phyloP scores from a whole-genome alignment of 2,888 invertebrate genomes.

The Callosobruchus maculatus region DNA sequence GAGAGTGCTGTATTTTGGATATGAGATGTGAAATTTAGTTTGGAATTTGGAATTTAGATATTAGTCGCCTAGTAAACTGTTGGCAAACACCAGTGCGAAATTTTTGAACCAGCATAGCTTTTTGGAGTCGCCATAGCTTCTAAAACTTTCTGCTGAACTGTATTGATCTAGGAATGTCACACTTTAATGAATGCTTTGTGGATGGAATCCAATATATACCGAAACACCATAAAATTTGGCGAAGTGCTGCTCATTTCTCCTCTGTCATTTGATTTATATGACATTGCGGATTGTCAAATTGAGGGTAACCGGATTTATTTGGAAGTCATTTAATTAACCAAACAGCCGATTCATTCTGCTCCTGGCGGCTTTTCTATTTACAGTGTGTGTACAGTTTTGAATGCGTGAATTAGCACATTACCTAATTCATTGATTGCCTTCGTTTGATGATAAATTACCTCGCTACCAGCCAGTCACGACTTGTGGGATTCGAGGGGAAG shows the following conservation, averaged over 20 bases:
- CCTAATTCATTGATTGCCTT: conserved; percentile 27
- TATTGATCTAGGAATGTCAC: too few relatives aligned
- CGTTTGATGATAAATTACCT: conserved; percentile 26
- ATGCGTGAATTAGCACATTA: conserved; percentile 21
- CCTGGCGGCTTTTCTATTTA: conserved; percentile 19
- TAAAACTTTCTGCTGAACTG: too few relatives aligned
- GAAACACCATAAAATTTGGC: too few relatives aligned
- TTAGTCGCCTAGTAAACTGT: too few relatives aligned
- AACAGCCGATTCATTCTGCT: conserved; percentile 22
- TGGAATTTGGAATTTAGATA: too few relatives aligned
- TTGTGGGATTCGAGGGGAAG: conserved; percentile 2
- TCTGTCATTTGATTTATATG: neutral
- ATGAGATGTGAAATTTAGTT: too few relatives aligned
- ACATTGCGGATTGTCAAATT: neutral
- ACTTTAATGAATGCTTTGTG: too few relatives aligned
- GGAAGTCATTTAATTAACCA: conserved; percentile 21
- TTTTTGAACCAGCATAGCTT: too few relatives aligned
- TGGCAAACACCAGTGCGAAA: too few relatives aligned
- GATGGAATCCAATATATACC: too few relatives aligned
- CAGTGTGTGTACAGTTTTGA: conserved; percentile 8
- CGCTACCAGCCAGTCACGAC: conserved; percentile 20
- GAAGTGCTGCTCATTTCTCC: neutral
- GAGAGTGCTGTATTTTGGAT: too few relatives aligned
- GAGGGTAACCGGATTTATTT: neutral
- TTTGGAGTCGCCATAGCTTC: too few relatives aligned